phyloP scores from a whole-genome alignment of 2,888 invertebrate genomes.

The Drosophila ustulata region DNA sequence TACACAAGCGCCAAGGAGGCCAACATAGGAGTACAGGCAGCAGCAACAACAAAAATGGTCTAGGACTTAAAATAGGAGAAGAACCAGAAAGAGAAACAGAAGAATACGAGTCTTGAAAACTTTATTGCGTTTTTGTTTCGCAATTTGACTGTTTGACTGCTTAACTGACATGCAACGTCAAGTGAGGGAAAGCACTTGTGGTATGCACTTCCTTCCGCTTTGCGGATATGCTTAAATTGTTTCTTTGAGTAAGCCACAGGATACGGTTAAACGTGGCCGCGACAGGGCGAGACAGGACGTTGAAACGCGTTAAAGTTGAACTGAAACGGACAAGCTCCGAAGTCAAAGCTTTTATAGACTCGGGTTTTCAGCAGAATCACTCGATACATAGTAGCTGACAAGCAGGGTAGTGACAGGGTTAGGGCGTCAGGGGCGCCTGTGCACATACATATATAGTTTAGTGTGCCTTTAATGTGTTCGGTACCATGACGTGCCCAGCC shows the following conservation, averaged over 20 bases:
- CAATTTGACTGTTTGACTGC: constrained; percentile 36
- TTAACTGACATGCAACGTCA: constrained; percentile 57
- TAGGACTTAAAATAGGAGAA: constrained; percentile 38
- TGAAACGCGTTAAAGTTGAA: constrained; percentile 69
- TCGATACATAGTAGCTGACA: constrained; percentile 17
- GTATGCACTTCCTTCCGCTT: constrained; percentile 74
- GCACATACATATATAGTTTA: constrained; percentile 59
- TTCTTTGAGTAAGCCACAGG: constrained; percentile 57
- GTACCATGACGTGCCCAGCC: constrained; percentile 82
- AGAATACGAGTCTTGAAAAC: constrained; percentile 49
- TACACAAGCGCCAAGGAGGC: constrained; percentile 47
- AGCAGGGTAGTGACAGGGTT: constrained; percentile 1
- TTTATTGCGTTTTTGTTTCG: constrained; percentile 49
- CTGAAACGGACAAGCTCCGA: constrained; percentile 59
- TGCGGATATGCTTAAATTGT: constrained; percentile 73
- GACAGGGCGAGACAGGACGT: constrained; percentile 52
- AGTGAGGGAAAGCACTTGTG: constrained; percentile 59
- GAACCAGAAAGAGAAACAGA: constrained; percentile 17
- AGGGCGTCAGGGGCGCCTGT: constrained; percentile 10
- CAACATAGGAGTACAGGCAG: constrained; percentile 39
- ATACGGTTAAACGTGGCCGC: constrained; percentile 32
- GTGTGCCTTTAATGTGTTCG: constrained; percentile 82
- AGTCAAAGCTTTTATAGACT: constrained; percentile 83
- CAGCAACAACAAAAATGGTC: constrained; percentile 10
- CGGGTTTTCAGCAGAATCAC: constrained; percentile 48